Evolutionary conservation across 1,140 invertebrate genomes (phyloP).

Genomic region (Macrostomum lignano): DNA sequence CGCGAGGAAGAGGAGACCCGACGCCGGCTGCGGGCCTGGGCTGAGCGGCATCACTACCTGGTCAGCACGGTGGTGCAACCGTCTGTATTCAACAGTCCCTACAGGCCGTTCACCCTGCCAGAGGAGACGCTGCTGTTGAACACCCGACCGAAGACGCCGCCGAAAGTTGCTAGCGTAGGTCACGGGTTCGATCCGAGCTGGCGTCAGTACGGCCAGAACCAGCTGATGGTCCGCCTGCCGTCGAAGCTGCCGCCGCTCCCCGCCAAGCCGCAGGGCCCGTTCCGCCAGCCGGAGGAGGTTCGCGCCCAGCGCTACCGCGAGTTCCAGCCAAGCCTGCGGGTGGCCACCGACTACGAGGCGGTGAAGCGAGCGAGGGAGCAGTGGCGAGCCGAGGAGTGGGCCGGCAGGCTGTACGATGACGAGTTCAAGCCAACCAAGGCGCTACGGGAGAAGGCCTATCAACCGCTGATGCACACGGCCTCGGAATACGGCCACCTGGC

Average conservation of each 20-base stretch:
- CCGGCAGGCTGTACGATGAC: constrained; percentile 19
- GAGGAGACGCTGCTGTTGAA: not conserved
- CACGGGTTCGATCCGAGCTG: constrained; percentile 16
- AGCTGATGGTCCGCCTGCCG: not conserved
- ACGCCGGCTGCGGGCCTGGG: constrained; percentile 16
- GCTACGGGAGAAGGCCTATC: constrained; percentile 12
- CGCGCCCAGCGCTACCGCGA: constrained; percentile 24
- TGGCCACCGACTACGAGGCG: constrained; percentile 18
- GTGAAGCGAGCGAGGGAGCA: constrained; percentile 19
- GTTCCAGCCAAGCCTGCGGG: constrained; percentile 20
- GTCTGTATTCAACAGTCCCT: constrained; percentile 26
- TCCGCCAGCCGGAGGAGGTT: constrained; percentile 19
- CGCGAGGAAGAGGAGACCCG: constrained; percentile 11
- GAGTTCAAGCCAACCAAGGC: too few species aligned
- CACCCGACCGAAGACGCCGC: constrained; percentile 11
- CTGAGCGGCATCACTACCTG: constrained; percentile 21
- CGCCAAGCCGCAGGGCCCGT: constrained; percentile 19
- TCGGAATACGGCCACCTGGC: constrained; percentile 18
- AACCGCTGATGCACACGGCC: constrained; percentile 17
- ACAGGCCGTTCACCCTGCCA: constrained; percentile 11
- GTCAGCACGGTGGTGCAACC: constrained; percentile 23
- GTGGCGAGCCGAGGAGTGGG: constrained; percentile 23
- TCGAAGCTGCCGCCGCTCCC: not conserved
- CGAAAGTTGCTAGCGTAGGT: constrained; percentile 12
- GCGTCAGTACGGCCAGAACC: constrained; percentile 18